Percentiles rank a stretch among this genome's conserved stretches.
phyloP scores from a whole-genome alignment of 2,888 invertebrate species.

The Drosophila hawaiiensis region DNA sequence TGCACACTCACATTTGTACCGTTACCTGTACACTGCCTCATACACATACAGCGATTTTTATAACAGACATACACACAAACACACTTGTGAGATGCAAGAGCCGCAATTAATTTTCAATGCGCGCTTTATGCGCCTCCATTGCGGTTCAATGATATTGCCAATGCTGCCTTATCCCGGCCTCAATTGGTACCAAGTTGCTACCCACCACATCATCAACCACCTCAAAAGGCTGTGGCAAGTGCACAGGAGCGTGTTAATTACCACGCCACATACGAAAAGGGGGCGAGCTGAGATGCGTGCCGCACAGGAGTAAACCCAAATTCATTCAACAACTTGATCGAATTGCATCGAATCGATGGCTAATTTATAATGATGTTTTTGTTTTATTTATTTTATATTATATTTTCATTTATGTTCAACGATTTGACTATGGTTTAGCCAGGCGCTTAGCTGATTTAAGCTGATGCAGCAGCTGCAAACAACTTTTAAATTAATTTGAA shows the following conservation, averaged over 20 bases:
- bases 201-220: neutral
- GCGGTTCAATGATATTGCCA: slow-evolving; percentile 53
- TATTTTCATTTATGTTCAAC: slow-evolving; percentile 2
- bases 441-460: neutral
- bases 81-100: slow-evolving; percentile 21
- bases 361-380: slow-evolving; percentile 6
- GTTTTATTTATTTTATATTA: neutral
- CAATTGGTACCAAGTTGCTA: slow-evolving; percentile 25
- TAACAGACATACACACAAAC: neutral
- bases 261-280: slow-evolving; percentile 46
- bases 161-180: slow-evolving; percentile 33
- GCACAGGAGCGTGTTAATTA: slow-evolving; percentile 69
- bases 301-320: too few species aligned
- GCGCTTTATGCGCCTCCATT: slow-evolving; percentile 71
- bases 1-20: slow-evolving; percentile 26
- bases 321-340: slow-evolving; percentile 43
- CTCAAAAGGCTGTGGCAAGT: slow-evolving; percentile 33
- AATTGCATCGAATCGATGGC: slow-evolving; percentile 13
- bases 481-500: neutral
- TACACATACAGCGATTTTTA: neutral
- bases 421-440: neutral
- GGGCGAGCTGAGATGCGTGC: slow-evolving; percentile 10
- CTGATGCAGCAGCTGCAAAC: neutral
- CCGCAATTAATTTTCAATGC: slow-evolving; percentile 79
- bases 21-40: slow-evolving; percentile 9